These are phyloP conservation scores for Mesoclemmys tuberculata DNA, from an alignment of 2,113 vertebrate genomes.

Conservation along the genomic window DNA sequence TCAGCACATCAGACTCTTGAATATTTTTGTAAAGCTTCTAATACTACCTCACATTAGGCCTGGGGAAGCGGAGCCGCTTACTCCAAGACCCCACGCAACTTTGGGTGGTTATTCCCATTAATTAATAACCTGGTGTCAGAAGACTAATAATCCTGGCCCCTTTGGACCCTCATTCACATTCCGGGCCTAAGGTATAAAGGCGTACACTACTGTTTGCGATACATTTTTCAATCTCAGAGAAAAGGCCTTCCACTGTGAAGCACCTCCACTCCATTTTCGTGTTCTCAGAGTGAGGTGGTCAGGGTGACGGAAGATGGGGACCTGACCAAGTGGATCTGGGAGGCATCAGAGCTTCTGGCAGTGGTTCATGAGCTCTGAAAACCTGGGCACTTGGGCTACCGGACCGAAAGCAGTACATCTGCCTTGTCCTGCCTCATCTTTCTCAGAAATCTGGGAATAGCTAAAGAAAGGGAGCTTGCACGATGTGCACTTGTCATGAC, in stretches of 20 bases:
- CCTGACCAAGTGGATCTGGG: background rate
- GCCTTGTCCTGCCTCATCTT: background rate
- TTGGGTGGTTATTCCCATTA: too few species aligned
- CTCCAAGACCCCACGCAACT: too few species aligned
- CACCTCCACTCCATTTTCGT: background rate
- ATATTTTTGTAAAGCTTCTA: too few species aligned
- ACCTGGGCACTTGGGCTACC: background rate
- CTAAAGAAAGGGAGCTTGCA: background rate
- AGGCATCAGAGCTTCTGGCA: background rate
- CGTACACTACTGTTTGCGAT: background rate
- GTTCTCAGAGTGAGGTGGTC: background rate
- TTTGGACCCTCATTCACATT: too few species aligned
- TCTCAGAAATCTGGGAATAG: background rate
- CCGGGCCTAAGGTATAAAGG: too few species aligned
- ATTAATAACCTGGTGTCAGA: too few species aligned
- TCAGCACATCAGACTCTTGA: too few species aligned
- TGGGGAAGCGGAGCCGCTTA: too few species aligned
- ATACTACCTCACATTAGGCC: too few species aligned
- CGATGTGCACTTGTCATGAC: fast-evolving
- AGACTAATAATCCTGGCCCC: too few species aligned
- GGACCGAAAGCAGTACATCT: background rate
- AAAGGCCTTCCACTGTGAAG: background rate
- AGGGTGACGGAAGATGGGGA: background rate
- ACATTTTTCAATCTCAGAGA: background rate
- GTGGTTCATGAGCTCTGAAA: background rate